phyloP scores from a whole-genome alignment of 2,113 vertebrate species.

The Scytalopus superciliaris region DNA sequence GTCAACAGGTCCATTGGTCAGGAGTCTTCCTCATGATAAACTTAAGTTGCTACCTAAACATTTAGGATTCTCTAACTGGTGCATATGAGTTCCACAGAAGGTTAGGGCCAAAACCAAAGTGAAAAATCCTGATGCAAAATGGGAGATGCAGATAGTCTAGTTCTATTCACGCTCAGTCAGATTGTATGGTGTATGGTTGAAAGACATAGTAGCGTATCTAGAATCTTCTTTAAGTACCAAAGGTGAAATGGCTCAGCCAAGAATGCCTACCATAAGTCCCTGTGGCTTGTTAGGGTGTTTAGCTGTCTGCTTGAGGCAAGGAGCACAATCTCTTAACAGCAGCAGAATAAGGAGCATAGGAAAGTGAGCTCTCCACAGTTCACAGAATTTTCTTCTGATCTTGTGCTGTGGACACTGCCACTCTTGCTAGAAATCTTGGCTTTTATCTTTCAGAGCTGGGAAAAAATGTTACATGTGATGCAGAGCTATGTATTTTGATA shows the following conservation, averaged over 20 bases:
- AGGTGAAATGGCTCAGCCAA: not conserved
- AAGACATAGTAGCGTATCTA: not conserved
- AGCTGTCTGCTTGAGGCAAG: not conserved
- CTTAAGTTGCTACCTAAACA: not conserved
- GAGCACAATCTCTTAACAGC: not conserved
- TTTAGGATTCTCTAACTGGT: not conserved
- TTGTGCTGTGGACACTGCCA: not conserved
- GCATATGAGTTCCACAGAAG: not conserved
- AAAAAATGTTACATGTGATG: not conserved
- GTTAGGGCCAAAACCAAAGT: not conserved
- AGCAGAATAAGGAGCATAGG: not conserved
- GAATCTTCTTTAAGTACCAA: not conserved
- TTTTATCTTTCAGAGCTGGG: not conserved
- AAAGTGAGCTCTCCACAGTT: not conserved
- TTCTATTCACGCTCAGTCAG: not conserved
- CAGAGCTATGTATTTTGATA: not conserved
- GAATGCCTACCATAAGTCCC: not conserved
- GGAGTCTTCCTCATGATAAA: not conserved
- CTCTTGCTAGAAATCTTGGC: not conserved
- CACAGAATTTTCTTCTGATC: not conserved
- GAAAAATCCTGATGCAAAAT: not conserved
- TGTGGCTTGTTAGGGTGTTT: not conserved
- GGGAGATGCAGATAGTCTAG: not conserved
- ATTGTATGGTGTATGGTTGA: not conserved
- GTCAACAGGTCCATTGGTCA: not conserved